These are phyloP conservation scores for Notocelia uddmanniana DNA, from an alignment of 2,888 invertebrate genomes.

Conservation along the genomic window DNA sequence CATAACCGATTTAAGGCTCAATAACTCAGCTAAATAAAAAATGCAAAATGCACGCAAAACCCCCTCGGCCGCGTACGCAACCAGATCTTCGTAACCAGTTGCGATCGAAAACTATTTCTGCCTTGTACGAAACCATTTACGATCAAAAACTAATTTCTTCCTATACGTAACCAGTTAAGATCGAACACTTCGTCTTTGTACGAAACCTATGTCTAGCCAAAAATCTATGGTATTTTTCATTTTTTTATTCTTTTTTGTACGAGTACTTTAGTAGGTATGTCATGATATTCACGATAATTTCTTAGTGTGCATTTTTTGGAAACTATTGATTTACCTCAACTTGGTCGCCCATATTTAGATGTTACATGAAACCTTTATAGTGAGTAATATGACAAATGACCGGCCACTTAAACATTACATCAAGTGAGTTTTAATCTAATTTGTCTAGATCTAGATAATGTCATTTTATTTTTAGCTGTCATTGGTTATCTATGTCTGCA, in stretches of 20 bases:
- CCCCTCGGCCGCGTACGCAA: conserved; percentile 7
- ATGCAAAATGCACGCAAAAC: too few species aligned
- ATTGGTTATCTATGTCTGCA: background rate
- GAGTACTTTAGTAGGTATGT: too few species aligned
- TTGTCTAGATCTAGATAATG: too few species aligned
- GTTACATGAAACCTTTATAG: background rate
- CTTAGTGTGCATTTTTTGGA: too few species aligned
- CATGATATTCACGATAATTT: too few species aligned
- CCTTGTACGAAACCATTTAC: background rate
- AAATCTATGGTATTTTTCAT: too few species aligned
- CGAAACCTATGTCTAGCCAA: too few species aligned
- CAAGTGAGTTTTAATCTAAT: background rate
- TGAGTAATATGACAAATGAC: conserved; percentile 1
- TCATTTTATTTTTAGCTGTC: background rate
- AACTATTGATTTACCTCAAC: too few species aligned
- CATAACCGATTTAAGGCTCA: too few species aligned
- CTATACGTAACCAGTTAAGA: background rate
- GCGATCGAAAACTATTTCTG: background rate
- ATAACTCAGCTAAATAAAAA: too few species aligned
- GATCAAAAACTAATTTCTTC: background rate
- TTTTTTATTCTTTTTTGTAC: too few species aligned
- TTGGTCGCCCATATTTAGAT: conserved; percentile 8
- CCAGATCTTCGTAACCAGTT: conserved; percentile 1
- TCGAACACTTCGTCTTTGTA: background rate
- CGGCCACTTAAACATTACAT: conserved; percentile 2